These are phyloP conservation scores for Habropoda laboriosa DNA, from an alignment of 1,140 invertebrate species.

Conservation along the genomic window DNA sequence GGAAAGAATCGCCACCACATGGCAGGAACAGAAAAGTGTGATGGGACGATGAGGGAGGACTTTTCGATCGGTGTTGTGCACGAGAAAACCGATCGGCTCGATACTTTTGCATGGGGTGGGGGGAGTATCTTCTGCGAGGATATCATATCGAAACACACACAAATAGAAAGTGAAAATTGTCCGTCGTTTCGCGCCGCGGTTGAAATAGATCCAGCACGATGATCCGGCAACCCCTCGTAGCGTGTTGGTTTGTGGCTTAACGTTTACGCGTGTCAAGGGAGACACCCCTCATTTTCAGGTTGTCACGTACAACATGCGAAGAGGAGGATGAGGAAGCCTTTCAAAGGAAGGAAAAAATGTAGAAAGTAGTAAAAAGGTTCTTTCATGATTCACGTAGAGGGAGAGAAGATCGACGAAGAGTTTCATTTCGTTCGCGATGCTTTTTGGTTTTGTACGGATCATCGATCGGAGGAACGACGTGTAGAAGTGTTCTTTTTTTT, in stretches of 20 bases:
- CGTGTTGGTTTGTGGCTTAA: not conserved
- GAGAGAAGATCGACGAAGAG: not conserved
- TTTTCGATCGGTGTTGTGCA: not conserved
- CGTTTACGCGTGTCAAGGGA: not conserved
- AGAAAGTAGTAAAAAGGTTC: constrained; percentile 40
- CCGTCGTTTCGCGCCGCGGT: not conserved
- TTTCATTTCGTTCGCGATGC: too few relatives aligned
- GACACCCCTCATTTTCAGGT: not conserved
- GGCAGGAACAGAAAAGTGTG: constrained; percentile 35
- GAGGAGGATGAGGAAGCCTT: not conserved
- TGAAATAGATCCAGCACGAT: not conserved
- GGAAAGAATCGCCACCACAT: constrained; percentile 3
- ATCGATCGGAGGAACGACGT: constrained; percentile 2
- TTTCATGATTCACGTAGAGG: not conserved
- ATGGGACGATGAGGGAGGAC: too few relatives aligned
- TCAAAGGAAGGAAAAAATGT: constrained; percentile 33
- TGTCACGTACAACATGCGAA: not conserved
- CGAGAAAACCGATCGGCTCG: constrained; percentile 4
- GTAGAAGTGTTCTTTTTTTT: too few relatives aligned
- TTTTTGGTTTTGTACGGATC: too few relatives aligned
- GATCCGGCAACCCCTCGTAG: not conserved
- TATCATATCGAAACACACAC: constrained; percentile 51
- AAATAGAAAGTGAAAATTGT: constrained; percentile 59
- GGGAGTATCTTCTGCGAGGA: too few relatives aligned
- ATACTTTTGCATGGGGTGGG: constrained; percentile 31